Base-by-base conservation (phyloP, 2,797 vertebrate species). In the Trachurus trachurus region DNA sequence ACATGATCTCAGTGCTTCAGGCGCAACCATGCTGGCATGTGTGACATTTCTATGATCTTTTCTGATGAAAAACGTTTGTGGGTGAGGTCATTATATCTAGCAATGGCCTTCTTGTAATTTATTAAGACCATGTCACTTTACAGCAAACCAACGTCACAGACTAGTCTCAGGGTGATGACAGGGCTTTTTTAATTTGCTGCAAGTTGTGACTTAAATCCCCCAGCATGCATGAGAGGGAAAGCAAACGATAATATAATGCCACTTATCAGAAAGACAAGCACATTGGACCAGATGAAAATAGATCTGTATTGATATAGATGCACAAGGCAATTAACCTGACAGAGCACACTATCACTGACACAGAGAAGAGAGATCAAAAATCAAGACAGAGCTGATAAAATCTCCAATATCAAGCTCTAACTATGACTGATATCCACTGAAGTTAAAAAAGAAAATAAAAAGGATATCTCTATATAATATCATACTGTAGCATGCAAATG, bases 111-210 rank as follows among this genome's bases (percentile, higher is more conserved):
- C 12, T 5, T 66, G 26, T 62, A 26, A 90, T 83, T 67, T 66
- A 76, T 79, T 50, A 68, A 8, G 29, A 62, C 52, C 4, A 2
- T 68, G 65, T 68, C 70, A 81, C 39, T 79, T 82, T 59, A 63
- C 40, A 54, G 40, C 29, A 47, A 74, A 52, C 5, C 29, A 60
- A 13, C 1, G 8, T 64, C 63, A 78, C 34, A 67, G 44, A 53
- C 9, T 2, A 21, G 29, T n/a, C 54, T 72, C 16, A 58, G 47
- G 9, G 0, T 54, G 47, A 69, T 66, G 57, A 66, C 64, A 44
- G 53, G 31, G 53, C 13, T 17, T 2, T 37, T 60, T 52, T 54
- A 47, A 52, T 70, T 63, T 64, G 52, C 57, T 52, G 67, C 49
- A 40, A 71, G 21, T 49, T 10, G 63, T 44, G 68, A 76, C 58